These are phyloP conservation scores for Lepidocyrtinus sp. DNA, from an alignment of 2,888 invertebrate genomes.

Conservation along the genomic window DNA sequence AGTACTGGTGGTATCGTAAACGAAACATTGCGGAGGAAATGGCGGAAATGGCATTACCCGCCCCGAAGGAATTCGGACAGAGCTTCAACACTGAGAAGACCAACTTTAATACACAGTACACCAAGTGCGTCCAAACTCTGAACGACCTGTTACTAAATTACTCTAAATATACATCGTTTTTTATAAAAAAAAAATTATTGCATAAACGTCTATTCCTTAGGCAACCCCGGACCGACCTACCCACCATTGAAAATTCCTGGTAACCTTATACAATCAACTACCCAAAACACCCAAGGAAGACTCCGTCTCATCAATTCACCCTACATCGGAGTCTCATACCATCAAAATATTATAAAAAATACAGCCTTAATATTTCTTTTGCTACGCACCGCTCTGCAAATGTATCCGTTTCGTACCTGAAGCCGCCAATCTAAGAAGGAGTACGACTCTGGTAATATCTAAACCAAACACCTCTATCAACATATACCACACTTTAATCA, in stretches of 20 bases:
- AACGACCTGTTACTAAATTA: background rate
- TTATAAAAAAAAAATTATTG: background rate
- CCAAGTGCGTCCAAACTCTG: conserved; percentile 58
- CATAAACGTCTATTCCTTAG: conserved; percentile 27
- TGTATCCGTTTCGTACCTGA: no score
- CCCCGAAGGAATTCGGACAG: conserved; percentile 66
- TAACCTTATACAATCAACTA: no score
- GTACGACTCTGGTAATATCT: no score
- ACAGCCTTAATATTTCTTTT: no score
- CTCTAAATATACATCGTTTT: background rate
- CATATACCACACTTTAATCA: no score
- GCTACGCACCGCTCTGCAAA: no score
- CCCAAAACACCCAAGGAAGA: no score
- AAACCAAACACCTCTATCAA: no score
- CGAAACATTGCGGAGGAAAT: conserved; percentile 69
- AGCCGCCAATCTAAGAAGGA: no score
- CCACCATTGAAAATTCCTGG: conserved; percentile 70
- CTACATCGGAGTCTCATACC: no score
- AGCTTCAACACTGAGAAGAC: conserved; percentile 66
- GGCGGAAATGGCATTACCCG: conserved; percentile 69
- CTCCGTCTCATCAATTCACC: no score
- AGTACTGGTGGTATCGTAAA: conserved; percentile 89
- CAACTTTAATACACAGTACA: conserved; percentile 69
- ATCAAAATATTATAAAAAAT: no score
- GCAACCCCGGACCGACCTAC: conserved; percentile 60